Percentiles rank a stretch among this genome's conserved stretches.
Conservation (phyloP, 2,797 vertebrate genomes). For the Danionella dracula region DNA sequence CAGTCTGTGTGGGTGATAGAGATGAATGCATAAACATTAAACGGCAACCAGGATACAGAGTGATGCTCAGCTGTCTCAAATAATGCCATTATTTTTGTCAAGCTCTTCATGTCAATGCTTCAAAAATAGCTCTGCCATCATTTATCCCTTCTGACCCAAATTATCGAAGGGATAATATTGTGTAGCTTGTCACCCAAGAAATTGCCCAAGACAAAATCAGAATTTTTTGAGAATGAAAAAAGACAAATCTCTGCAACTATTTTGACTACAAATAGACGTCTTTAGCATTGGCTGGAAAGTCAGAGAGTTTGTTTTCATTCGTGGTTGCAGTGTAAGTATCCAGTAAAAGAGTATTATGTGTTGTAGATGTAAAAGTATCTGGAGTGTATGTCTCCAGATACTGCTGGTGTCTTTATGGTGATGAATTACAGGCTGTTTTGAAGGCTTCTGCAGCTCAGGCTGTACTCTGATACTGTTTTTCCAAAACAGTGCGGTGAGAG, state of each 20-base stretch:
- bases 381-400: neutral
- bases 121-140: neutral
- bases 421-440: neutral
- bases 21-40: neutral
- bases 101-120: neutral
- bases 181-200: too few species aligned
- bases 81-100: neutral
- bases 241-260: too few species aligned
- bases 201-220: too few species aligned
- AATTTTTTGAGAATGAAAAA: too few species aligned
- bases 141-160: neutral
- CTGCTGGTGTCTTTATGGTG: neutral
- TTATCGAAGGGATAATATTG: too few species aligned
- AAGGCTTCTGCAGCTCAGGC: neutral
- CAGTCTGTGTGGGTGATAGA: neutral
- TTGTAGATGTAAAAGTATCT: neutral
- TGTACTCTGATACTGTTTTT: slow-evolving; percentile 6
- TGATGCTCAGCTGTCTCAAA: neutral
- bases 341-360: neutral
- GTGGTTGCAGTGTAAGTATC: neutral
- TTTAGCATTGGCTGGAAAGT: too few species aligned
- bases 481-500: slow-evolving; percentile 3
- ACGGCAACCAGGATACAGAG: neutral
- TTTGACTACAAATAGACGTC: too few species aligned
- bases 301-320: too few species aligned